Base-by-base conservation (phyloP, 2,888 invertebrate genomes). In the Lamellibrachia columna region DNA sequence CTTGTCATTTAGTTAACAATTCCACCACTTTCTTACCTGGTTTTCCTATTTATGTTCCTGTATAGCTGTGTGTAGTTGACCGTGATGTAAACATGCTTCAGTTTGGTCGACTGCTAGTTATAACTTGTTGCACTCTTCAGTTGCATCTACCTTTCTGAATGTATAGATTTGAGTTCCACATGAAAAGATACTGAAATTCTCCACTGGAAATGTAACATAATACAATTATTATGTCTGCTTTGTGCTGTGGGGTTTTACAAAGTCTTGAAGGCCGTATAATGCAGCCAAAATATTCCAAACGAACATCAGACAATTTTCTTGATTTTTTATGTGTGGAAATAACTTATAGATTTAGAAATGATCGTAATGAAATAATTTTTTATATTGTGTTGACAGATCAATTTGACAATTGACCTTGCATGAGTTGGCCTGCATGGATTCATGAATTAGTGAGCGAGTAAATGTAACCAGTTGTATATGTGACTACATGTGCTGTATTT, bases 61-160 rank as follows among this genome's bases (percentile, higher is more conserved):
- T 11, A 22, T 75, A 6, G 75, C 75, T 75, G 75, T 6, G 3
- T 75, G 75, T 75, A 3, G n/a, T 22, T 75, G 75, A n/a, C n/a
- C 22, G 75, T 75, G n/a, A 75, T 75, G 75, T 75, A 75, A 75
- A 75, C 75, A 75, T 75, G 75, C n/a, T 22, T 75, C 75, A 75
- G 75, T 75, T 15, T 22, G 75, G 75, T n/a, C 75, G 3, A 75
- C 75, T 75, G 22, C 22, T 75, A 75, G n/a, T 75, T 75, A 75
- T 22, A 75, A 75, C 75, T 75, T 75, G 75, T 75, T 75, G 75
- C 75, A 22, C 75, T 15, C 22, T 75, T 75, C 75, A 75, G n/a
- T 75, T 75, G n/a, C 22, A 22, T 7, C 0, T 75, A 22, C 75
- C 75, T 75, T 75, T 75, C 15, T 40, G 40, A 40, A 40, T 40